Evolutionary conservation across 2,797 vertebrate genomes (phyloP).

Genomic region (Enteromius afrohamiltoni): DNA sequence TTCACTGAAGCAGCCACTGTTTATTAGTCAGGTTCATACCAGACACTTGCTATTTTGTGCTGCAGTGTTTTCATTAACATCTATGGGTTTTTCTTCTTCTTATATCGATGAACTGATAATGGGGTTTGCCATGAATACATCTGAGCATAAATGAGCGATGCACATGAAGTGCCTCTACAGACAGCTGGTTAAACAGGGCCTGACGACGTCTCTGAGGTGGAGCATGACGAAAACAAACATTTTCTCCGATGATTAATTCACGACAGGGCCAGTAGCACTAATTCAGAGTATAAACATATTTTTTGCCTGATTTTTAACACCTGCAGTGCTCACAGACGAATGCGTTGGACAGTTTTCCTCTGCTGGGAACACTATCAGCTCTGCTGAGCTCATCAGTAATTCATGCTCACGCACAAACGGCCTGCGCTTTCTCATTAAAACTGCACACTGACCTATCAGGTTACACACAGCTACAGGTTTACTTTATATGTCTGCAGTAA

Average conservation of each 20-base stretch:
- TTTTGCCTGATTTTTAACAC: background rate
- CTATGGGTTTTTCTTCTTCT: background rate
- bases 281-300: background rate
- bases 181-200: background rate
- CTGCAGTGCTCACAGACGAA: background rate
- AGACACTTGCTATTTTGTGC: background rate
- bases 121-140: background rate
- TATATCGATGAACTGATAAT: background rate
- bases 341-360: background rate
- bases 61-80: background rate
- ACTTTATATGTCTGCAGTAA: background rate
- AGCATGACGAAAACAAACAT: background rate
- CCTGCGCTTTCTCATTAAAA: background rate
- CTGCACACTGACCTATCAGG: background rate
- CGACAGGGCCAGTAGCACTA: background rate
- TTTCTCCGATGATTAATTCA: background rate
- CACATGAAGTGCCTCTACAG: background rate
- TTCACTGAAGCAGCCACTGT: background rate
- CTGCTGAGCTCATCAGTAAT: slow-evolving; percentile 16
- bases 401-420: slow-evolving; percentile 6
- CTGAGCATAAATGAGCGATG: background rate
- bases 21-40: background rate
- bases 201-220: background rate
- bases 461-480: background rate
- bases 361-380: background rate